Conservation (phyloP, 2,113 vertebrate genomes). For the Mustela nigripes region DNA sequence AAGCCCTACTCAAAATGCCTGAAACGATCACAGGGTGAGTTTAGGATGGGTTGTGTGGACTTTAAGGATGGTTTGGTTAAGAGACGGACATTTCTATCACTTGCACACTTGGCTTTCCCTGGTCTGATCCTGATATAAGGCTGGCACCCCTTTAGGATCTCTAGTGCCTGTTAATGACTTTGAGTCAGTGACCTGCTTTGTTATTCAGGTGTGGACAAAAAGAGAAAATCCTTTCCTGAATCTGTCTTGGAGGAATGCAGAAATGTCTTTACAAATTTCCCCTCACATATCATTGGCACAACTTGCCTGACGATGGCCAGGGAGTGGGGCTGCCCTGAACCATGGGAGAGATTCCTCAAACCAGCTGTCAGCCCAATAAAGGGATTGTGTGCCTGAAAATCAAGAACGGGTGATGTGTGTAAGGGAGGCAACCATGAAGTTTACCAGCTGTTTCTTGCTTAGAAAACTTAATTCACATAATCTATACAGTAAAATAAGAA, state of each 20-base stretch:
- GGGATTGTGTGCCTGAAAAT: neutral
- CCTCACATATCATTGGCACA: neutral
- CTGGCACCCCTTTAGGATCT: neutral
- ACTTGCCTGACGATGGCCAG: neutral
- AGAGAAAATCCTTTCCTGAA: neutral
- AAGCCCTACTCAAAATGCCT: neutral
- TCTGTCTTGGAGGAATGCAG: neutral
- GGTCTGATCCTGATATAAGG: neutral
- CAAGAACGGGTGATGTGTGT: neutral
- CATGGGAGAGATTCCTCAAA: neutral
- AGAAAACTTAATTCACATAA: neutral
- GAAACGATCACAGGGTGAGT: neutral
- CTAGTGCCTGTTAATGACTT: neutral
- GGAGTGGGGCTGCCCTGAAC: neutral
- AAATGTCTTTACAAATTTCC: neutral
- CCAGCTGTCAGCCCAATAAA: neutral
- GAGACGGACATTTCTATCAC: neutral
- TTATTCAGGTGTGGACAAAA: neutral
- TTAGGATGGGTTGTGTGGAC: neutral
- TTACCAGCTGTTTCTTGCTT: neutral
- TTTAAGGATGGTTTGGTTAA: neutral
- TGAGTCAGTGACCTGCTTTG: neutral
- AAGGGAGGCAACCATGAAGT: neutral
- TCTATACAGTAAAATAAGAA: neutral
- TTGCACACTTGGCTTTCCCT: neutral